Base-by-base conservation (phyloP, 2,888 invertebrate genomes). In the Zaprionus obscuricornis region DNA sequence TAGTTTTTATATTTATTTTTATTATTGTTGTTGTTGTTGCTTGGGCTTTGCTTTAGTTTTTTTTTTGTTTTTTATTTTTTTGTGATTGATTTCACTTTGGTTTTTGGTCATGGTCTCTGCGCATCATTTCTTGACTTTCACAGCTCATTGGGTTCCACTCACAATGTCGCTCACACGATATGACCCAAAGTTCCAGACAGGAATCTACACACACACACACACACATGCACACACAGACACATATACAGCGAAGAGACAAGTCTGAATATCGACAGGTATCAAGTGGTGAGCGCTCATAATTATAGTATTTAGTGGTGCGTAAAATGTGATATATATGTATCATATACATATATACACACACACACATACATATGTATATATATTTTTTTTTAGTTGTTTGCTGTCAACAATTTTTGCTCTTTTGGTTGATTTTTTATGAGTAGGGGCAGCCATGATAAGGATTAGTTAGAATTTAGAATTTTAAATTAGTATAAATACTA, bases 271-370 rank as follows among this genome's bases (percentile, higher is more conserved):
- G 83, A 74, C 83, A 85, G 85, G 85, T 78, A 78, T 78, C 85
- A 78, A 85, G 78, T 78, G 83, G 64, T 82, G 58, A 68, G 31
- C 45, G 52, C 55, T 66, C 57, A 82, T 78, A 78, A 78, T 78
- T 85, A 78, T 78, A 74, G 85, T 82, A 78, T 78, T 78, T 71
- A 78, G 68, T 74, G 63, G 62, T 71, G 85, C 79, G 69, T 74
- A 78, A 85, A 81, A 81, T 84, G 70, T 77, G 57, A 57, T 57
- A 33, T 52, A 39, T 59, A n/a, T n/a, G n/a, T n/a, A n/a, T n/a
- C n/a, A n/a, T n/a, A n/a, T n/a, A n/a, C n/a, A n/a, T n/a, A n/a
- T n/a, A n/a, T n/a, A 29, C 10, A 6, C 10, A 29, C 10, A 27
- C 17, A 37, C 58, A 58, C 46, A 37, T 33, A 40, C 27, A 27